Percentiles rank a stretch among this genome's conserved stretches.
These are phyloP conservation scores for Cariama cristata DNA, from an alignment of 2,113 vertebrate genomes.

Conservation along the genomic window DNA sequence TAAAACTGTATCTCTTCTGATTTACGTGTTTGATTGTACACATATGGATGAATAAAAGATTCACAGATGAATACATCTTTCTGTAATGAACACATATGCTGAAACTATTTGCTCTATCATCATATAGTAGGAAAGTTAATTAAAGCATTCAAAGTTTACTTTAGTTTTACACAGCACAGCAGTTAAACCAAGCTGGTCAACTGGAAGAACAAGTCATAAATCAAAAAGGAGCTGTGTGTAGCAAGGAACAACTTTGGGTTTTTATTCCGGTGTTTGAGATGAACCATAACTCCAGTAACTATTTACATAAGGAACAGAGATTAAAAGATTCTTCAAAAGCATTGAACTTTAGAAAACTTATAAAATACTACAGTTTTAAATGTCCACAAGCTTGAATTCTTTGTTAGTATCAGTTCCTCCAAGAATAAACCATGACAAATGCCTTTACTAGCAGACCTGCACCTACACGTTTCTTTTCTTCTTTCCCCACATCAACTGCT, in stretches of 20 bases:
- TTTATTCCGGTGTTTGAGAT: not conserved
- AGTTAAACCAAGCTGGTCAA: constrained; percentile 43
- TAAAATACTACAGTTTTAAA: not conserved
- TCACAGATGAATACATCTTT: not conserved
- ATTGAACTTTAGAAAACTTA: not conserved
- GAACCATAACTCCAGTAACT: not conserved
- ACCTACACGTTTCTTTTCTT: not conserved
- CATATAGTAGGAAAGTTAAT: not conserved
- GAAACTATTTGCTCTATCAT: constrained; percentile 16
- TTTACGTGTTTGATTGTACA: not conserved
- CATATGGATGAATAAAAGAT: not conserved
- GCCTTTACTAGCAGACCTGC: not conserved
- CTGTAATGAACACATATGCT: not conserved
- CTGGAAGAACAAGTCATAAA: constrained; percentile 44
- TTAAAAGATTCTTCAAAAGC: not conserved
- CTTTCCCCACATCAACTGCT: not conserved
- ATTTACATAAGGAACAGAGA: not conserved
- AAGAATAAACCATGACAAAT: constrained; percentile 3
- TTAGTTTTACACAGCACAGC: constrained; percentile 32
- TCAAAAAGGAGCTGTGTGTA: not conserved
- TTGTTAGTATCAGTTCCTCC: not conserved
- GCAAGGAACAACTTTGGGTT: not conserved
- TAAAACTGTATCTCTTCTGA: not conserved
- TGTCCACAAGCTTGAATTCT: not conserved
- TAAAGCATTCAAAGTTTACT: constrained; percentile 29